phyloP scores from a whole-genome alignment of 2,888 invertebrate species.

The Mylabris sibirica region DNA sequence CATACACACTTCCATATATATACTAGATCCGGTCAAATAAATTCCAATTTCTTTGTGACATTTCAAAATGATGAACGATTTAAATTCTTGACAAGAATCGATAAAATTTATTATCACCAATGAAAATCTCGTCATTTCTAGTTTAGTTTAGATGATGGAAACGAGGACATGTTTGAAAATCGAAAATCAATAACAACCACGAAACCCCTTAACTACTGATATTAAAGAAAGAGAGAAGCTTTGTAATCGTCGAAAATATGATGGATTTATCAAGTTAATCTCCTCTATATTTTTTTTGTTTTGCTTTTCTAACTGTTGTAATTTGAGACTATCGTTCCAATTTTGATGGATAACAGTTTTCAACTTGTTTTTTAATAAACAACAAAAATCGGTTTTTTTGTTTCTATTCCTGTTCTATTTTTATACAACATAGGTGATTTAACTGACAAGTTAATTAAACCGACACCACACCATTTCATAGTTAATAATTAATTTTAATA shows the following conservation, averaged over 20 bases:
- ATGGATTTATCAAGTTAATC: neutral
- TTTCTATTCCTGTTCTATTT: neutral
- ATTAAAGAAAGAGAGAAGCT: slow-evolving; percentile 5
- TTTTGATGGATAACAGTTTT: neutral
- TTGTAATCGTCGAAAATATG: slow-evolving; percentile 11
- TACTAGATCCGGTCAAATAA: neutral
- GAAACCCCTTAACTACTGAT: slow-evolving; percentile 17
- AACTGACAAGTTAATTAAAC: slow-evolving; percentile 11
- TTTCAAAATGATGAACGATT: slow-evolving; percentile 7
- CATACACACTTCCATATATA: too few species aligned
- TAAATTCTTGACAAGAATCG: neutral
- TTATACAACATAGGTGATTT: neutral
- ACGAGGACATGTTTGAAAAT: slow-evolving; percentile 13
- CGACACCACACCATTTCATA: slow-evolving; percentile 17
- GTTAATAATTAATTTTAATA: slow-evolving; percentile 34
- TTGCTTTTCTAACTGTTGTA: neutral
- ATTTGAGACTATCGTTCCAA: neutral
- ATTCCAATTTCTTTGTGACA: neutral
- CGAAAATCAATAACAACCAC: slow-evolving; percentile 17
- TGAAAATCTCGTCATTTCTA: neutral
- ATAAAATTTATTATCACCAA: neutral
- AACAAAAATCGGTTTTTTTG: neutral
- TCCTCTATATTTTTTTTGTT: neutral
- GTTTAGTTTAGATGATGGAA: slow-evolving; percentile 3
- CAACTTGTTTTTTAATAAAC: neutral